Evolutionary conservation across 2,797 vertebrate genomes (phyloP).

Genomic region (Enteromius fasciolatus): DNA sequence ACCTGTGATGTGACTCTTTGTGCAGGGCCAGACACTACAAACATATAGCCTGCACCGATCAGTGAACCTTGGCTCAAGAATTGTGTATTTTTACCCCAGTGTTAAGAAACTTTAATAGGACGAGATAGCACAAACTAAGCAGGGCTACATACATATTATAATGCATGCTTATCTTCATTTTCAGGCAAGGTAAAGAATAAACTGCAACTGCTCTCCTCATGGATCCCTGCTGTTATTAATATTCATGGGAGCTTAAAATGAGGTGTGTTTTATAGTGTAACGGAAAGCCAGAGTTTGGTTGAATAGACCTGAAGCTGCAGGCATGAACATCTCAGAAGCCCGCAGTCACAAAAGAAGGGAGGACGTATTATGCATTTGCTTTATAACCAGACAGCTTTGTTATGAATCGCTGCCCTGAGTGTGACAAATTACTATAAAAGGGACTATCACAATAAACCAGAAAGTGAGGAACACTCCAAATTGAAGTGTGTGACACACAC

Average conservation of each 20-base stretch:
- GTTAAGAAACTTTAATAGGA: background rate
- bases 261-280: slow-evolving; percentile 3
- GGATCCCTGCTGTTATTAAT: background rate
- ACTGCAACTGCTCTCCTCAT: background rate
- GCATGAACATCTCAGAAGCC: background rate
- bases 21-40: background rate
- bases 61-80: background rate
- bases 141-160: background rate
- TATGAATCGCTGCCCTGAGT: slow-evolving; percentile 68
- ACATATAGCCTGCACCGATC: background rate
- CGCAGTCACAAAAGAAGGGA: slow-evolving; percentile 9
- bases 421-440: slow-evolving; percentile 74
- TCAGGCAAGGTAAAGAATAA: background rate
- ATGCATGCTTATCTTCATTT: background rate
- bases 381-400: slow-evolving; percentile 68
- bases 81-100: background rate
- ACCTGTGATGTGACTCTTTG: background rate
- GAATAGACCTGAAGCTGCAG: slow-evolving; percentile 36
- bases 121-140: background rate
- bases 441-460: slow-evolving; percentile 69
- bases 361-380: slow-evolving; percentile 64
- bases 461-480: slow-evolving; percentile 69
- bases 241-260: background rate
- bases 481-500: slow-evolving; percentile 56
- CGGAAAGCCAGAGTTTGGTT: slow-evolving; percentile 25